Conservation (phyloP, 2,797 vertebrate species). For the Typhlichthys eigenmanni region DNA sequence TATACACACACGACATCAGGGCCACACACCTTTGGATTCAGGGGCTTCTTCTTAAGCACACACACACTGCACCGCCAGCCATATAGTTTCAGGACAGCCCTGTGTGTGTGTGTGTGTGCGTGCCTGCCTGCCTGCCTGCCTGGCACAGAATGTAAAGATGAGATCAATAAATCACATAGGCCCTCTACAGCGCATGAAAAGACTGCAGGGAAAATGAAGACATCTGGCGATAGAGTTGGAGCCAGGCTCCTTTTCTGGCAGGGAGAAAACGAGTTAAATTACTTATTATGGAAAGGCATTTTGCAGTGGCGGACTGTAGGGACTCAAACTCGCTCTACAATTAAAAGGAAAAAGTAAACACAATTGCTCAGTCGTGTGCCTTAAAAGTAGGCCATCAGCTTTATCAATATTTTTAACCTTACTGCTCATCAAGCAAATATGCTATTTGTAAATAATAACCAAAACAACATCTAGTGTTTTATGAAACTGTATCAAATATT, state of each 20-base stretch:
- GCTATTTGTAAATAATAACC: too few species aligned
- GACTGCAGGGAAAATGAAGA: slow-evolving; percentile 54
- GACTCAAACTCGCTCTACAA: too few species aligned
- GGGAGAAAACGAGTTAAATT: slow-evolving; percentile 25
- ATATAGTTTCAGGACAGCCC: slow-evolving; percentile 43
- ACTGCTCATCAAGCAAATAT: too few species aligned
- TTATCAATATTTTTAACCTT: too few species aligned
- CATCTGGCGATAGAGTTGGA: slow-evolving; percentile 56
- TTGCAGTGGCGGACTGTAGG: slow-evolving; percentile 4
- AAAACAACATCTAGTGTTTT: too few species aligned
- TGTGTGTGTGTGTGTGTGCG: slow-evolving; percentile 26
- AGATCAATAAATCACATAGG: slow-evolving; percentile 69
- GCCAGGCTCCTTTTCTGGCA: slow-evolving; percentile 28
- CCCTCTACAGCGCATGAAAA: slow-evolving; percentile 46
- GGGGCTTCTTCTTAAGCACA: slow-evolving; percentile 40
- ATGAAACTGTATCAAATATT: too few species aligned
- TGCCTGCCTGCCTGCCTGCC: slow-evolving; percentile 28
- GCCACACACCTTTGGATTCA: slow-evolving; percentile 24
- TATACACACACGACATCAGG: neutral
- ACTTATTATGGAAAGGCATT: slow-evolving; percentile 26
- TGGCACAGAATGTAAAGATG: slow-evolving; percentile 58
- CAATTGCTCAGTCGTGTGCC: too few species aligned
- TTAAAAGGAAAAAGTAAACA: too few species aligned
- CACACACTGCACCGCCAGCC: slow-evolving; percentile 28
- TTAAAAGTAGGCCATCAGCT: too few species aligned